phyloP scores from a whole-genome alignment of 2,797 vertebrate species.

The Muscicapa striata region DNA sequence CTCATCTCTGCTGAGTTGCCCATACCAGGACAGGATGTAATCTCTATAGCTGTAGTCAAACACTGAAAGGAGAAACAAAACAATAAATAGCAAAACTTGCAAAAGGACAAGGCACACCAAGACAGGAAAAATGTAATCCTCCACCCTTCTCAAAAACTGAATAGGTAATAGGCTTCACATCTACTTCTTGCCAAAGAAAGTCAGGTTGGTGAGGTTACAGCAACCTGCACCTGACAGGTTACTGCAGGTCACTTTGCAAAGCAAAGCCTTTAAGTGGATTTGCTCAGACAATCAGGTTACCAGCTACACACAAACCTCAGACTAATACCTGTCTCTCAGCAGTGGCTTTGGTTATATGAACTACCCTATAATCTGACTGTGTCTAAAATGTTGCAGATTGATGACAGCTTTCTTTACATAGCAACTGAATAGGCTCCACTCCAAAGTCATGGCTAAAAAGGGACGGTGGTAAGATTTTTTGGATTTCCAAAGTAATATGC shows the following conservation, averaged over 20 bases:
- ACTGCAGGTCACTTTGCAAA: conserved; percentile 44
- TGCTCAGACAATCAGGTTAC: conserved; percentile 28
- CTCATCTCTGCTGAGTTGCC: conserved; percentile 88
- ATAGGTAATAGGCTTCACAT: neutral
- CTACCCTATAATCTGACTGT: neutral
- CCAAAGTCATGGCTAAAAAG: neutral
- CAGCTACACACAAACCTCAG: conserved; percentile 25
- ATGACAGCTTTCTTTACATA: neutral
- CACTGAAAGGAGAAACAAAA: conserved; percentile 79
- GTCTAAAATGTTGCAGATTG: neutral
- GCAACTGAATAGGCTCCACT: neutral
- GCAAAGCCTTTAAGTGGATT: conserved; percentile 61
- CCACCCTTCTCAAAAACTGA: neutral
- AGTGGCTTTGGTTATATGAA: neutral
- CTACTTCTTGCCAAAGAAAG: neutral
- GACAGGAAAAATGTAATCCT: neutral
- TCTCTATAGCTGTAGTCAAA: conserved; percentile 97
- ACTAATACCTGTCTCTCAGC: neutral
- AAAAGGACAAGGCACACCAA: neutral
- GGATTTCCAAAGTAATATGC: neutral
- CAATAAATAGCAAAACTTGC: neutral
- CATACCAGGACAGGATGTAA: conserved; percentile 95
- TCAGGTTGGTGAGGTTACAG: neutral
- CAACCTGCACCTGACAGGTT: conserved; percentile 22
- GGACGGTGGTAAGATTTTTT: neutral